These are phyloP conservation scores for Natrix natrix DNA, from an alignment of 2,797 vertebrate species.

Conservation along the genomic window DNA sequence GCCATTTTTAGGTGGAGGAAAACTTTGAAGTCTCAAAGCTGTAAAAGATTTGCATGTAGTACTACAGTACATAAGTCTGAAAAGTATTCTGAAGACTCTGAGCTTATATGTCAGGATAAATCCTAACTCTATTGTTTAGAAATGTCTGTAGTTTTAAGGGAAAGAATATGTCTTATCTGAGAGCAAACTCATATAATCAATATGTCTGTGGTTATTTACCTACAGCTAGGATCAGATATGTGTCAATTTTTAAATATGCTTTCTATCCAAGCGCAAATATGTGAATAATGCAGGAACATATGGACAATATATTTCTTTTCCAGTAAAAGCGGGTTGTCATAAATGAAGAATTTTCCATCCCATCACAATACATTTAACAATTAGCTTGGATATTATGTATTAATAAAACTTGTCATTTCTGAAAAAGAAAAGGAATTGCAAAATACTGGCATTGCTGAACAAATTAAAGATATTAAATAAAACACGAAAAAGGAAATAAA, in stretches of 20 bases:
- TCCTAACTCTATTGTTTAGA: neutral
- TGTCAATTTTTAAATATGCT: constrained; percentile 27
- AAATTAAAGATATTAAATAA: neutral
- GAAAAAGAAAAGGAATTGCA: neutral
- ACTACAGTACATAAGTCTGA: neutral
- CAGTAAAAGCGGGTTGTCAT: constrained; percentile 2
- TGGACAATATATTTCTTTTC: constrained; percentile 5
- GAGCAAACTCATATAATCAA: constrained; percentile 17
- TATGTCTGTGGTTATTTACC: constrained; percentile 19
- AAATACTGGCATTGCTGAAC: neutral
- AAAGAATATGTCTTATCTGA: constrained; percentile 1
- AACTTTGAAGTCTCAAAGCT: neutral
- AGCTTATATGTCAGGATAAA: neutral
- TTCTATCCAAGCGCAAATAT: constrained; percentile 3
- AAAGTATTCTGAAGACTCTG: neutral
- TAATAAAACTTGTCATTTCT: constrained; percentile 4
- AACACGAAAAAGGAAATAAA: neutral
- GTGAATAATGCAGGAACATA: neutral
- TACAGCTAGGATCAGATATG: neutral
- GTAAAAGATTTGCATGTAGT: neutral
- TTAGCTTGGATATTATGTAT: constrained; percentile 4
- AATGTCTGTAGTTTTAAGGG: neutral
- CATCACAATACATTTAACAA: neutral
- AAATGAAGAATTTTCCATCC: neutral
- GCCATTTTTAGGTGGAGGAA: neutral